A percentile compares a stretch with the other conserved stretches of the same genome.
Conservation (phyloP, 2,888 invertebrate species). For the Athalia rosae region DNA sequence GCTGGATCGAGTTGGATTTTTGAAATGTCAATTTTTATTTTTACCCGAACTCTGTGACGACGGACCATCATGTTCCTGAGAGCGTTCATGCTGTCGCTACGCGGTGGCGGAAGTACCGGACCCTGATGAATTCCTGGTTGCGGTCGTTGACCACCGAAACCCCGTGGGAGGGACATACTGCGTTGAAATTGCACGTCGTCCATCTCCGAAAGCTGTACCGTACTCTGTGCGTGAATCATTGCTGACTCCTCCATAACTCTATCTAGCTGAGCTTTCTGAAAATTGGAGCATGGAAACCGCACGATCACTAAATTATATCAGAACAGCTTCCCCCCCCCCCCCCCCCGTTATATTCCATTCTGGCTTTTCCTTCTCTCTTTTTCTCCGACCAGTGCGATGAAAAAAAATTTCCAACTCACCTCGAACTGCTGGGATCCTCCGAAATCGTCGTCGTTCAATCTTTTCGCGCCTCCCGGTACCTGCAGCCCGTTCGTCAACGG, state of each 20-base stretch:
- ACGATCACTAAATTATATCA: background rate
- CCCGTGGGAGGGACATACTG: constrained; percentile 73
- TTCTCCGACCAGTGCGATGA: background rate
- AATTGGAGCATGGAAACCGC: constrained; percentile 18
- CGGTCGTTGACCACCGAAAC: constrained; percentile 69
- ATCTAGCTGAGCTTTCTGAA: constrained; percentile 63
- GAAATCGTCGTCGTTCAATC: constrained; percentile 64
- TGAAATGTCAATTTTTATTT: background rate
- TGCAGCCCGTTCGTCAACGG: constrained; percentile 66
- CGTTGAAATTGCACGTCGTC: constrained; percentile 70
- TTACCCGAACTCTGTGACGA: constrained; percentile 69
- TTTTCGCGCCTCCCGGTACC: constrained; percentile 65
- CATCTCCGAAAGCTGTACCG: constrained; percentile 63
- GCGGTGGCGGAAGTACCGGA: constrained; percentile 70
- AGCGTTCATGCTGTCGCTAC: constrained; percentile 72
- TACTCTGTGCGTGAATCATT: constrained; percentile 65
- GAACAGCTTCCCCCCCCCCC: background rate
- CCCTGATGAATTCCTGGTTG: constrained; percentile 61
- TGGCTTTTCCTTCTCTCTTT: background rate
- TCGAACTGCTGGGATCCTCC: constrained; percentile 64
- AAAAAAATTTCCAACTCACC: constrained; percentile 52
- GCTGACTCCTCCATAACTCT: constrained; percentile 64
- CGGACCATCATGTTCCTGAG: constrained; percentile 70
- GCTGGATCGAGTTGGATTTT: background rate
- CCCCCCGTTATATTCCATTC: too few relatives aligned